Conservation (phyloP, 92 coral and sea anemone species). For the Pocillopora grandis region DNA sequence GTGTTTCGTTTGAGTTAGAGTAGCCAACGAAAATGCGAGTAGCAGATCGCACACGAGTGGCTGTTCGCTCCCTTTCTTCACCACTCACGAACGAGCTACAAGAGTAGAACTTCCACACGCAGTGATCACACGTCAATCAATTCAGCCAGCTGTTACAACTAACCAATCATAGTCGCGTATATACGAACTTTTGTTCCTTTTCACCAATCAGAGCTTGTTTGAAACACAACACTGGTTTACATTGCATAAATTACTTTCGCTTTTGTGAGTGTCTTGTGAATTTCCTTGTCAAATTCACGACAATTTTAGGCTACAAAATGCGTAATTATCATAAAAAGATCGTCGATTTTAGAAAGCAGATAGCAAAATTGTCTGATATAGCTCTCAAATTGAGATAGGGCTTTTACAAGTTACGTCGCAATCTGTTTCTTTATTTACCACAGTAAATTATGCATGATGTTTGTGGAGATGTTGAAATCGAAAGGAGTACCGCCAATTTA, state of each 20-base stretch:
- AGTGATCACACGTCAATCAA: constrained; percentile 86
- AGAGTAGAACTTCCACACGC: constrained; percentile 77
- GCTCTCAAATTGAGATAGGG: not conserved
- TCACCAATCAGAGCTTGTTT: constrained; percentile 56
- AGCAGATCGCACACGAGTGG: constrained; percentile 96
- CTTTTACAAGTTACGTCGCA: not conserved
- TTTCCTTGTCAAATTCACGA: not conserved
- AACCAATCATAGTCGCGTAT: constrained; percentile 57
- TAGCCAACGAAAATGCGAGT: constrained; percentile 99
- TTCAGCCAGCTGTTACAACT: constrained; percentile 46
- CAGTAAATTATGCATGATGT: constrained; percentile 26
- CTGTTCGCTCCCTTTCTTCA: constrained; percentile 91
- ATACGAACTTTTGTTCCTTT: constrained; percentile 35
- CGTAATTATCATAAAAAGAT: too few species aligned
- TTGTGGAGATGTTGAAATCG: not conserved
- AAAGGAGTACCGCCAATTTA: not conserved
- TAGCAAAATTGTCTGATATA: not conserved
- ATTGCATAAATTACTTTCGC: constrained; percentile 31
- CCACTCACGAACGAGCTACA: constrained; percentile 99
- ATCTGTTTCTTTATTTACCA: constrained; percentile 4
- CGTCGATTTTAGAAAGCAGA: not conserved
- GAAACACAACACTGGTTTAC: constrained; percentile 32
- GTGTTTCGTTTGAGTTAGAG: constrained; percentile 99
- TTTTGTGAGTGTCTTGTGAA: not conserved
- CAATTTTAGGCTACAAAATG: not conserved